Base-by-base conservation (phyloP, 2,113 vertebrate genomes). In the Struthio camelus region DNA sequence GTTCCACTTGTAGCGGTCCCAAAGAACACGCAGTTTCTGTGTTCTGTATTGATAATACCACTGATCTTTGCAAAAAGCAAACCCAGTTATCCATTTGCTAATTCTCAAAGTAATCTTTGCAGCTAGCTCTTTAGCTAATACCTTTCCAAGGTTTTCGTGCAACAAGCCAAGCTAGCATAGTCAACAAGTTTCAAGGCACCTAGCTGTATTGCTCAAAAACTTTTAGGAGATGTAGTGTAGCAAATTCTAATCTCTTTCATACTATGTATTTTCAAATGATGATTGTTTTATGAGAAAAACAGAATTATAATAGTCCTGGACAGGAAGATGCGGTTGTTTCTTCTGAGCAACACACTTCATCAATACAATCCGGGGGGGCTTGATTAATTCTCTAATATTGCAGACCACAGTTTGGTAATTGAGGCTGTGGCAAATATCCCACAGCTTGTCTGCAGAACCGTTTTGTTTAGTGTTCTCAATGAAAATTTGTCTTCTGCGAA, bases 91-190 rank as follows among this genome's bases (percentile, higher is more conserved):
- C 71, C 89, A 88, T 85, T 46, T 96, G 90, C 79, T 71, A 80
- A 7, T 82, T 77, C 67, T 66, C 12, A 58, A 87, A 71, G 79
- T 44, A 38, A 72, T 73, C 36, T 93, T 44, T 48, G 36, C 53
- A 93, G 80, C 53, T 59, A 92, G 87, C 87, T 95, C 75, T 82
- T 85, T 87, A 89, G 87, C 66, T 85, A 71, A 25, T 34, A 16
- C 48, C 32, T 67, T 82, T 85, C 54, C 54, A 77, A 13, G 70
- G 62, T 54, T 79, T 61, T 32, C 58, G 8, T 16, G 69, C 36
- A 8, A 19, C 24, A 40, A 65, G 70, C 81, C 72, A 30, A 76
- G 17, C 28, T 36, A 50, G 54, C 10, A 2, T 46, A 30, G 54
- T 3, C 18, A 22, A 2, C 4, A 1, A 10, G 14, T 48, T 9